Conservation (phyloP, 2,797 vertebrate genomes). For the Loris lydekkerianus region DNA sequence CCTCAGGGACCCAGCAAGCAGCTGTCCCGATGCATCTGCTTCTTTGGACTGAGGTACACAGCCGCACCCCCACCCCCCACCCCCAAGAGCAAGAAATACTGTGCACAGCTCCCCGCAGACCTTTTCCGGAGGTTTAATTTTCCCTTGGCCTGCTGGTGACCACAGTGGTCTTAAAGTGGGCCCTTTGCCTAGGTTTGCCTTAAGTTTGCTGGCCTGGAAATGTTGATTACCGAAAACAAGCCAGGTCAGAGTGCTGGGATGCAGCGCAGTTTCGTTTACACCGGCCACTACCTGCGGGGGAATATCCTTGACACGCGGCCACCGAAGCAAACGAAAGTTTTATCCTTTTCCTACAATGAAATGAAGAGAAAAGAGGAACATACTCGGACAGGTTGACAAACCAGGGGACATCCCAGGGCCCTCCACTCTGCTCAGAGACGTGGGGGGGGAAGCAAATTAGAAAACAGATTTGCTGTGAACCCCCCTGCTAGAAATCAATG, state of each 20-base stretch:
- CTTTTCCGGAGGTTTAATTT: neutral
- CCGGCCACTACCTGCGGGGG: neutral
- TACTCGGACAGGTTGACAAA: neutral
- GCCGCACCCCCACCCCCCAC: neutral
- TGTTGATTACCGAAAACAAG: neutral
- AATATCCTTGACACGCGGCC: neutral
- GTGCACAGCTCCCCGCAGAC: neutral
- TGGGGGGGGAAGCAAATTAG: neutral
- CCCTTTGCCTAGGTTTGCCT: neutral
- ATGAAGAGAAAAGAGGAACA: neutral
- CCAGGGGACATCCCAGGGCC: neutral
- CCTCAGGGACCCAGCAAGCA: neutral
- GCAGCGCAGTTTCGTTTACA: neutral
- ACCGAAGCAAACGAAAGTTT: neutral
- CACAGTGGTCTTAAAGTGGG: neutral
- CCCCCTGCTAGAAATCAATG: constrained; percentile 20
- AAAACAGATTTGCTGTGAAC: neutral
- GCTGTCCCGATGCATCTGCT: neutral
- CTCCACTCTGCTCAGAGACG: neutral
- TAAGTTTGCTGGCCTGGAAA: neutral
- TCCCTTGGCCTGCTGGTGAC: neutral
- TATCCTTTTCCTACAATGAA: constrained; percentile 45
- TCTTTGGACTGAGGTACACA: neutral
- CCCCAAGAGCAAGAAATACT: neutral
- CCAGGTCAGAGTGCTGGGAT: neutral